Evolutionary conservation across 2,113 vertebrate species (phyloP).

Genomic region (Actinemys pallida): DNA sequence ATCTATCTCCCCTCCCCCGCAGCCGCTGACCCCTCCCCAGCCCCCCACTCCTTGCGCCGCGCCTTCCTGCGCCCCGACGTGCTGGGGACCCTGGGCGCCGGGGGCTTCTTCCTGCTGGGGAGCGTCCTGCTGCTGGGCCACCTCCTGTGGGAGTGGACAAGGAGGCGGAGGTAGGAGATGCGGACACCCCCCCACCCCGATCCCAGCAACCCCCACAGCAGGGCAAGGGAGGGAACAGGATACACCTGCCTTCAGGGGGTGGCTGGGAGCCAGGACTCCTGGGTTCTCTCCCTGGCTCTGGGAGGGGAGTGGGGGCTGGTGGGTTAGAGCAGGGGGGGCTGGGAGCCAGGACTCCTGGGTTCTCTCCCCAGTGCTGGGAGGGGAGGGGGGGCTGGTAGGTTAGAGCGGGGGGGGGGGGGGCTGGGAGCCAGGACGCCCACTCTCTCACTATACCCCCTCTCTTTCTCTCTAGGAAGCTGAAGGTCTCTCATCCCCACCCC

Average conservation of each 20-base stretch:
- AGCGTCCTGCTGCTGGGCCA: neutral
- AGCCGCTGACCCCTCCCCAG: neutral
- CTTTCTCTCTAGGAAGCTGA: neutral
- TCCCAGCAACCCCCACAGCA: neutral
- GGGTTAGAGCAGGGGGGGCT: neutral
- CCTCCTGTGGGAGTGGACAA: neutral
- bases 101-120: neutral
- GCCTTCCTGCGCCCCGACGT: neutral
- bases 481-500: neutral
- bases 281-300: too few relatives aligned
- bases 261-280: neutral
- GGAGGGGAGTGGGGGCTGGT: too few relatives aligned
- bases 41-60: neutral
- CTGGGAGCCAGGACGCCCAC: neutral
- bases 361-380: neutral
- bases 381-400: neutral
- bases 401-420: too few relatives aligned
- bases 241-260: too few relatives aligned
- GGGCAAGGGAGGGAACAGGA: too few relatives aligned
- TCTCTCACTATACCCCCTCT: neutral
- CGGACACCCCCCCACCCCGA: too few relatives aligned
- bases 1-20: neutral
- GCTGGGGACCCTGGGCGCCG: neutral
- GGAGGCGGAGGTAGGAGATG: neutral
- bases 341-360: neutral